Evolutionary conservation across 1,140 invertebrate species (phyloP).

Genomic region (Aphelinus certus): DNA sequence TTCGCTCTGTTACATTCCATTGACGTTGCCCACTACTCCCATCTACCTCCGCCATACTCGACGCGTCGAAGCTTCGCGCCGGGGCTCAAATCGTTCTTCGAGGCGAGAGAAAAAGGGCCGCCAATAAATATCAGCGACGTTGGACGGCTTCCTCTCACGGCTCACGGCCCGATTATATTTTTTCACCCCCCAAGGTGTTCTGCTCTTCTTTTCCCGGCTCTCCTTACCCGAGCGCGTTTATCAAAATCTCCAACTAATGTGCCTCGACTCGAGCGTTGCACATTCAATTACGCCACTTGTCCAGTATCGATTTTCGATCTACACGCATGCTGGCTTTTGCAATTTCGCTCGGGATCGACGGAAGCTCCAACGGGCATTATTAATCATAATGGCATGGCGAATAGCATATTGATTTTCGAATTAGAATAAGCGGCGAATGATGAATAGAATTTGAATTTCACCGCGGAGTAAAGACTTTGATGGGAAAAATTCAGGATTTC

Average conservation of each 20-base stretch:
- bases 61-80: too few relatives aligned
- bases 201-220: neutral
- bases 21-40: too few relatives aligned
- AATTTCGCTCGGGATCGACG: neutral
- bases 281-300: conserved; percentile 19
- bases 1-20: neutral
- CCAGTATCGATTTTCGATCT: conserved; percentile 8
- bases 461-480: too few relatives aligned
- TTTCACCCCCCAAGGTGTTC: neutral
- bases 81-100: too few relatives aligned
- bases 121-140: neutral
- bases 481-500: too few relatives aligned
- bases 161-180: neutral
- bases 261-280: neutral
- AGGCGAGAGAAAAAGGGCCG: neutral
- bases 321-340: neutral
- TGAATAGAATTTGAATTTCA: neutral
- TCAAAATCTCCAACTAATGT: conserved; percentile 13
- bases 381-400: neutral
- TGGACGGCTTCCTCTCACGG: neutral
- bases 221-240: neutral
- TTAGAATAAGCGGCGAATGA: conserved; percentile 5
- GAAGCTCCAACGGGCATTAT: neutral
- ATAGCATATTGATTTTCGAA: neutral
- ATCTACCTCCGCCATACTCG: too few relatives aligned